Conservation (phyloP, 2,113 vertebrate species). For the Clarias macrocephalus region DNA sequence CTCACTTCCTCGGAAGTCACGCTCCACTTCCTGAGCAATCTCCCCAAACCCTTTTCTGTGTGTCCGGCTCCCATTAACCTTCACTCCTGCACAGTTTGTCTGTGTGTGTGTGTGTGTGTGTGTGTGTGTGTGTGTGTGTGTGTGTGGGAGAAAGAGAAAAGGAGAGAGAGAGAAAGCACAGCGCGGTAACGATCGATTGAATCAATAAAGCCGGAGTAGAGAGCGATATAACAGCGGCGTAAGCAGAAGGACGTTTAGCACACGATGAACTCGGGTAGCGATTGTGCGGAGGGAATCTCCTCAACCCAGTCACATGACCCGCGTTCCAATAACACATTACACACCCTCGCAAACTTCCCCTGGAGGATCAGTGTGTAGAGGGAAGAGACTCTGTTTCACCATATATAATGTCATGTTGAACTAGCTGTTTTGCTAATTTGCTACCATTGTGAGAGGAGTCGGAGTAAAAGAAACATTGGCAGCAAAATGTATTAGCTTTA, state of each 20-base stretch:
- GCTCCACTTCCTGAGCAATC: slow-evolving; percentile 63
- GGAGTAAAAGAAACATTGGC: background rate
- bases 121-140: background rate
- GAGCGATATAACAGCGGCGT: background rate
- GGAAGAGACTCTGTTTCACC: background rate
- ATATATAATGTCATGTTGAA: no score
- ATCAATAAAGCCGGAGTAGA: background rate
- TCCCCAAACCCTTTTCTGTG: slow-evolving; percentile 56
- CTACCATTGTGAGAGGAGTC: background rate
- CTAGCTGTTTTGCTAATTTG: background rate
- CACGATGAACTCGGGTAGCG: background rate
- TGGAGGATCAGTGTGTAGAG: background rate
- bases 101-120: slow-evolving; percentile 29
- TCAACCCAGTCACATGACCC: background rate
- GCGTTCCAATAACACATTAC: background rate
- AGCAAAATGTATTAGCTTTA: background rate
- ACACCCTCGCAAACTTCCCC: background rate
- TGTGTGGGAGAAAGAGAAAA: background rate
- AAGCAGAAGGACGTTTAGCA: slow-evolving; percentile 27
- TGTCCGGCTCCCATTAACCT: slow-evolving; percentile 63
- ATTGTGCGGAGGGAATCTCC: slow-evolving; percentile 11
- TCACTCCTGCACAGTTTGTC: slow-evolving; percentile 49
- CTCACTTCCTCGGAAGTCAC: slow-evolving; percentile 55
- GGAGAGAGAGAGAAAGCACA: background rate
- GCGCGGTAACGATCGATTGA: slow-evolving; percentile 1